Evolutionary conservation across 2,888 invertebrate genomes (phyloP).

Genomic region (Eucera pruinosa): DNA sequence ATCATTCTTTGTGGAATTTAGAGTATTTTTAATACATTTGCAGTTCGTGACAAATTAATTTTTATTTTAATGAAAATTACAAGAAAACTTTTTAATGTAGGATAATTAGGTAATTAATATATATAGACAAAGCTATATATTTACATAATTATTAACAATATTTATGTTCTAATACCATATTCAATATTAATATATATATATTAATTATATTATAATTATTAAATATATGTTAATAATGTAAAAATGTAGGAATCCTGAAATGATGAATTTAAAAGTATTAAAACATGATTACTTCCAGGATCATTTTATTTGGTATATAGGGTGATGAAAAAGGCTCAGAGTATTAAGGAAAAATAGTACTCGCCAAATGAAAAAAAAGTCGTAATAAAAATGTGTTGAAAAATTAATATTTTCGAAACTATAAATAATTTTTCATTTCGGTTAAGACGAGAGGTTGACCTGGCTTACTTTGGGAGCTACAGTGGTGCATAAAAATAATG

Average conservation of each 20-base stretch:
- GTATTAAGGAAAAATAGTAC: too few relatives aligned
- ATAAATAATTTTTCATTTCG: too few relatives aligned
- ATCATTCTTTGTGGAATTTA: background rate
- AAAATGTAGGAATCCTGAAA: background rate
- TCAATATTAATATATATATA: background rate
- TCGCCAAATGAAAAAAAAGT: too few relatives aligned
- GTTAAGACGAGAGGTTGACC: too few relatives aligned
- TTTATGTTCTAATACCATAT: background rate
- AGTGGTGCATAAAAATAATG: too few relatives aligned
- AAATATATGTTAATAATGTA: background rate
- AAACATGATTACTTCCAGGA: background rate
- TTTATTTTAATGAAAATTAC: conserved; percentile 82
- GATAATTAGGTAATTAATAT: background rate
- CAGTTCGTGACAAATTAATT: background rate
- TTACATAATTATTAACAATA: background rate
- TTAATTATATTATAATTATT: background rate
- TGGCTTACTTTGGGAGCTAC: too few relatives aligned
- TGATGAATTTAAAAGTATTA: background rate
- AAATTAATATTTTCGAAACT: too few relatives aligned
- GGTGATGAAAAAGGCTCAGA: too few relatives aligned
- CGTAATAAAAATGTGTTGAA: too few relatives aligned
- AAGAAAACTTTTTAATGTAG: background rate
- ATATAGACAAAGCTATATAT: background rate
- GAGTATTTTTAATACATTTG: background rate
- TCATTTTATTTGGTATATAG: conserved; percentile 2